Evolutionary conservation across 2,797 vertebrate genomes (phyloP), one percentile per base, ranked within the genome.

Genomic region (Geotrypetes seraphini): DNA sequence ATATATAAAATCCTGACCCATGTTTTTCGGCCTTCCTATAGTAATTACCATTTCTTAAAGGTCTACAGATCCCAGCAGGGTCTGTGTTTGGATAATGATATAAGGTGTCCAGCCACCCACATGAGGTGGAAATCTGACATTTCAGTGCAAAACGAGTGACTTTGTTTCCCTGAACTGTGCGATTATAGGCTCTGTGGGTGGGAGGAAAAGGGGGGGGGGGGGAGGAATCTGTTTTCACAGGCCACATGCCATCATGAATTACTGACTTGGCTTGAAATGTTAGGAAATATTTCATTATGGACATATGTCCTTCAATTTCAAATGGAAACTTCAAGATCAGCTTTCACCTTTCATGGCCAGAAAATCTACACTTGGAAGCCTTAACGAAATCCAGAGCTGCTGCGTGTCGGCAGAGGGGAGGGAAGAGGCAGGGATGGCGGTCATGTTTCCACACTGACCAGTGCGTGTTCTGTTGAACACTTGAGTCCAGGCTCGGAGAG

Each of bases 251-350:
- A 73, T 74, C 57, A 69, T 65, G 68, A 76, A 79, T 81, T 71
- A 72, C 67, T 54, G 66, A 75, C 64, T 73, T 69, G 66, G 58
- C 69, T 59, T 75, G 71, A 80, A 75, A 74, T 71, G 56, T 66
- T 59, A 75, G 70, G 76, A 84, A 85, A 85, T 62, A 47, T 83
- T 84, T 81, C 77, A 83, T 80, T 81, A 80, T 63, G 76, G 78
- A 80, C 76, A 83, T 71, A 79, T 81, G 69, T 68, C 73, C 60
- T 55, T 78, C 66, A 65, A 65, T 68, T 68, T 78, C 57, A 47
- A 50, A 43, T 71, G 66, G 71, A 78, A 79, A 78, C 53, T 62
- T 16, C 7, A 19, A 71, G 55, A 57, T 79, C 60, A 4, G 29
- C 50, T 77, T 80, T 66, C 71, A 49, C 43, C 47, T 36, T 26